Evolutionary conservation across 2,888 invertebrate genomes (phyloP).

Genomic region (Aphodius sticticus): DNA sequence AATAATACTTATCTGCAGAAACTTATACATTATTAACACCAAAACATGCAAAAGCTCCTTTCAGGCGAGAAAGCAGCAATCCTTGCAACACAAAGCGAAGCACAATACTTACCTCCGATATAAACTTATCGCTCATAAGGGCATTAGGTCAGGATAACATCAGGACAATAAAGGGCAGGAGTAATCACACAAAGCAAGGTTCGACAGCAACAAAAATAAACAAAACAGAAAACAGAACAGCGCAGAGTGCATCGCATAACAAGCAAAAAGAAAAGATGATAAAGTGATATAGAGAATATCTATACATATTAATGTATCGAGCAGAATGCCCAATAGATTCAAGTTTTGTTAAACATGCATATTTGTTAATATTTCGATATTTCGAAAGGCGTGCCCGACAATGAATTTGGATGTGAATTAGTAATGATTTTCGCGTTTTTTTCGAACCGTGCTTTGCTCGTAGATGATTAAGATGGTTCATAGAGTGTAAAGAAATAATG

Average conservation of each 20-base stretch:
- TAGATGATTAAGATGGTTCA: conserved; percentile 11
- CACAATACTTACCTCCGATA: conserved; percentile 33
- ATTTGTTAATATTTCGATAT: neutral
- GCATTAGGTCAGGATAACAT: neutral
- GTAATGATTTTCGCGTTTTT: conserved; percentile 31
- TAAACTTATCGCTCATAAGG: neutral
- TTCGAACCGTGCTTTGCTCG: conserved; percentile 61
- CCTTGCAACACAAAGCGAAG: conserved; percentile 12
- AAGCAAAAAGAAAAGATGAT: conserved; percentile 47
- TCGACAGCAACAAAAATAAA: conserved; percentile 57
- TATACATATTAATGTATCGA: conserved; percentile 44
- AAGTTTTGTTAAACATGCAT: conserved; percentile 47
- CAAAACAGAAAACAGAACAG: conserved; percentile 49
- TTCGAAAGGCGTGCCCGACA: conserved; percentile 16
- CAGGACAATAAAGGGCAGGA: conserved; percentile 38
- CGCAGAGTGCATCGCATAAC: conserved; percentile 37
- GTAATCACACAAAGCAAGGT: conserved; percentile 61
- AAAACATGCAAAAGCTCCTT: neutral
- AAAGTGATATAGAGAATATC: conserved; percentile 41
- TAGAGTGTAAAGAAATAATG: conserved; percentile 36
- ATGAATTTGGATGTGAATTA: neutral
- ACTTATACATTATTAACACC: neutral
- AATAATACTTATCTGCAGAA: neutral
- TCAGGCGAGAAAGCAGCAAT: neutral
- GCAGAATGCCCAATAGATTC: conserved; percentile 60